phyloP scores from a whole-genome alignment of 2,113 vertebrate genomes.

The Semnornis frantzii region DNA sequence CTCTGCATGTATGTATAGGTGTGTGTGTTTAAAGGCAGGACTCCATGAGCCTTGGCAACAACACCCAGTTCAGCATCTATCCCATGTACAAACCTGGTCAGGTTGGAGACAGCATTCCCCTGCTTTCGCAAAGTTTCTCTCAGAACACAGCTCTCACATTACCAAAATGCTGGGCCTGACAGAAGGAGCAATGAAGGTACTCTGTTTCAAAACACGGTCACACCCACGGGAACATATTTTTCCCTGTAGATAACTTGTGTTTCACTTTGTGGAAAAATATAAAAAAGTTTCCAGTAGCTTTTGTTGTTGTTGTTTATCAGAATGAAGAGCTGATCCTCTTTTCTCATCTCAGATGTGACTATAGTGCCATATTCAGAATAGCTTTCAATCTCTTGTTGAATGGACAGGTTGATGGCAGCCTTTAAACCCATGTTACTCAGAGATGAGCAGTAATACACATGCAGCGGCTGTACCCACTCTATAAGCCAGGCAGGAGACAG shows the following conservation, averaged over 20 bases:
- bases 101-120: neutral
- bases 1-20: too few species aligned
- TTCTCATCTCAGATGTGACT: neutral
- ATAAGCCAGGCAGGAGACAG: neutral
- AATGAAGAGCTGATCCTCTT: neutral
- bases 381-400: neutral
- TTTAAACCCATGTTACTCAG: neutral
- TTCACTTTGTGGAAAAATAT: too few species aligned
- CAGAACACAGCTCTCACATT: accelerated
- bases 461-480: neutral
- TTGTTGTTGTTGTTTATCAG: neutral
- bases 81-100: accelerated
- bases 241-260: neutral
- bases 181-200: neutral
- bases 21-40: neutral
- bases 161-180: neutral
- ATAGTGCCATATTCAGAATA: neutral
- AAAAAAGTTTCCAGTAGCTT: neutral
- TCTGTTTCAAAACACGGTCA: neutral
- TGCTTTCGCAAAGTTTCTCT: neutral
- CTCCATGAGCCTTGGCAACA: neutral
- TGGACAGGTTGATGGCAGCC: neutral
- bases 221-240: neutral
- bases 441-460: neutral
- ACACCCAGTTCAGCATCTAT: neutral